These are phyloP conservation scores for Anguilla obscura DNA, from an alignment of 2,797 vertebrate genomes.

Conservation along the genomic window DNA sequence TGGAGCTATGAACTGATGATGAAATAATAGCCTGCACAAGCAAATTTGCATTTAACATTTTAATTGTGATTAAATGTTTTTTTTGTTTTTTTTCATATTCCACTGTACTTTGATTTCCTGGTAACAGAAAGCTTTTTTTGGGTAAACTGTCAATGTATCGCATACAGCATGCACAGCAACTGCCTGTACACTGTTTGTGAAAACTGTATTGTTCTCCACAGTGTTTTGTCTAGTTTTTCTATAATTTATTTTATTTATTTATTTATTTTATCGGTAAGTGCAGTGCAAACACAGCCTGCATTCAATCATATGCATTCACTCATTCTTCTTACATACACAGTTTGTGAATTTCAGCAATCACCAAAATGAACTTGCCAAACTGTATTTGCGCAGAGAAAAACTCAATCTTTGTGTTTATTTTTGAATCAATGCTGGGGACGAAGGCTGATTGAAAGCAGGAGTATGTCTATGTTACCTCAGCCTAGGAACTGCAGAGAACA, in stretches of 20 bases:
- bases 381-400: neutral
- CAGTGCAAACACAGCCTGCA: neutral
- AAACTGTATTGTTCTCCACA: neutral
- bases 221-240: neutral
- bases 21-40: neutral
- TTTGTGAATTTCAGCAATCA: neutral
- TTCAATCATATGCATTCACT: neutral
- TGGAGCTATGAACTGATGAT: neutral
- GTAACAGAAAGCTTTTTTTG: neutral
- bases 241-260: neutral
- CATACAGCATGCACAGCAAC: neutral
- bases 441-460: neutral
- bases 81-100: neutral
- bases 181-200: neutral
- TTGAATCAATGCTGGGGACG: neutral
- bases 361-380: constrained; percentile 13
- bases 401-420: neutral
- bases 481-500: neutral
- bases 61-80: neutral
- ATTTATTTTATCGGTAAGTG: neutral
- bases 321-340: neutral
- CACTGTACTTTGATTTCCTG: neutral
- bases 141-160: neutral
- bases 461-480: neutral
- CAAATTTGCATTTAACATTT: neutral